A percentile compares a stretch with the other conserved stretches of the same genome.
Conservation (phyloP, 2,797 vertebrate genomes). For the Eleutherodactylus coqui region DNA sequence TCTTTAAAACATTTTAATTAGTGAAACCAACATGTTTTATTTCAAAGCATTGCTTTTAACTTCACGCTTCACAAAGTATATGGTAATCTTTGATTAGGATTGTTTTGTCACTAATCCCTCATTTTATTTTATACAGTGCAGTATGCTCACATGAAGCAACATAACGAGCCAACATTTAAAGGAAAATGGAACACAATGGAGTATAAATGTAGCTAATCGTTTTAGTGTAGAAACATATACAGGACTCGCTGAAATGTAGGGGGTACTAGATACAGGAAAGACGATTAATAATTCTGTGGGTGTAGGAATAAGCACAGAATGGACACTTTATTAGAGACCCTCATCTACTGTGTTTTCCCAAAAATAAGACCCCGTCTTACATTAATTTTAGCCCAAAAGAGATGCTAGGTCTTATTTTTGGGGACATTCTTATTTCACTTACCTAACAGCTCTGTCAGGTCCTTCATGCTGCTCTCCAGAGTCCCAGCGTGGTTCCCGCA, state of each 20-base stretch:
- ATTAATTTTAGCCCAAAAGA: too few species aligned
- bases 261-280: too few species aligned
- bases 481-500: too few species aligned
- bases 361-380: too few species aligned
- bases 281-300: too few species aligned
- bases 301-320: too few species aligned
- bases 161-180: slow-evolving; percentile 5
- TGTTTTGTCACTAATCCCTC: slow-evolving; percentile 56
- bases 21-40: slow-evolving; percentile 54
- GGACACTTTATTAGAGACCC: too few species aligned
- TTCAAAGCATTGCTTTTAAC: slow-evolving; percentile 58
- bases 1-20: slow-evolving; percentile 69
- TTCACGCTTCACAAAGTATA: slow-evolving; percentile 66
- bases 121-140: slow-evolving; percentile 30
- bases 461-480: too few species aligned
- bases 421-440: too few species aligned
- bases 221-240: background rate
- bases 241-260: background rate
- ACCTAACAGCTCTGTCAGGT: too few species aligned
- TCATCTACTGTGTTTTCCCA: too few species aligned
- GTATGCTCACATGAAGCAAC: slow-evolving; percentile 10
- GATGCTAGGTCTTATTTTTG: too few species aligned
- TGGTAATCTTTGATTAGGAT: slow-evolving; percentile 71
- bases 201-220: background rate
- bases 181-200: background rate